These are phyloP conservation scores for Plumapathes pennacea DNA, from an alignment of 92 coral and sea anemone species.

Conservation along the genomic window DNA sequence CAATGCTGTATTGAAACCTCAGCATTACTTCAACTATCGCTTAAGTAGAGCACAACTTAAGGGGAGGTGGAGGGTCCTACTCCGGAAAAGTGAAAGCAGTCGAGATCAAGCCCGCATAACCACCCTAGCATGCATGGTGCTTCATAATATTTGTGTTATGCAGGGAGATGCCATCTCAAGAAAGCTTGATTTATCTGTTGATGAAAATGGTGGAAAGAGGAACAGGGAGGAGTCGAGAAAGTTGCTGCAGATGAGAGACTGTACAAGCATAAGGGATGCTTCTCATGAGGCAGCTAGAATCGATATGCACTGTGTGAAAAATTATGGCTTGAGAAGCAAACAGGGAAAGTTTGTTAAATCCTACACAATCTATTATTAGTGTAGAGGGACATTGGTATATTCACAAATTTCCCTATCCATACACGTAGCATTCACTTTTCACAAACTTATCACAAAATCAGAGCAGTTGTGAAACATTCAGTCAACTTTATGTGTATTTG, in stretches of 20 bases:
- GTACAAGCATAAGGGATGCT: slow-evolving; percentile 39
- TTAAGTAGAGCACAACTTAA: slow-evolving; percentile 22
- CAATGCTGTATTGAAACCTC: slow-evolving; percentile 12
- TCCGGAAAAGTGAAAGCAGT: slow-evolving; percentile 7
- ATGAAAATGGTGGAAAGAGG: slow-evolving; percentile 54
- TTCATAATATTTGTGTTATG: slow-evolving; percentile 6
- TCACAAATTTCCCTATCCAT: slow-evolving; percentile 26
- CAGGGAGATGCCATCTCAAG: slow-evolving; percentile 24
- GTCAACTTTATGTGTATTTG: slow-evolving; percentile 14
- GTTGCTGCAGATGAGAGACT: slow-evolving; percentile 62
- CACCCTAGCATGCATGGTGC: slow-evolving; percentile 20
- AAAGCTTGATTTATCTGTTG: slow-evolving; percentile 57
- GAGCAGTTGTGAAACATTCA: slow-evolving; percentile 30
- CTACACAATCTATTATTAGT: slow-evolving; percentile 27
- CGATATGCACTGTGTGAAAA: slow-evolving; percentile 68
- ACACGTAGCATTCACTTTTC: slow-evolving; percentile 25
- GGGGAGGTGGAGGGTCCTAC: slow-evolving; percentile 31
- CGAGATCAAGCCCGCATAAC: slow-evolving; percentile 13
- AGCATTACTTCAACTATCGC: neutral
- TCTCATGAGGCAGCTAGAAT: slow-evolving; percentile 43
- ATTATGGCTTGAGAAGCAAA: slow-evolving; percentile 66
- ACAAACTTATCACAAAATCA: slow-evolving; percentile 20
- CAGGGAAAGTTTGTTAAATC: slow-evolving; percentile 61
- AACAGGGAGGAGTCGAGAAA: slow-evolving; percentile 60
- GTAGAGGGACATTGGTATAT: slow-evolving; percentile 12